These are phyloP conservation scores for Alaudala cheleensis DNA, from an alignment of 2,113 vertebrate genomes.

Conservation along the genomic window DNA sequence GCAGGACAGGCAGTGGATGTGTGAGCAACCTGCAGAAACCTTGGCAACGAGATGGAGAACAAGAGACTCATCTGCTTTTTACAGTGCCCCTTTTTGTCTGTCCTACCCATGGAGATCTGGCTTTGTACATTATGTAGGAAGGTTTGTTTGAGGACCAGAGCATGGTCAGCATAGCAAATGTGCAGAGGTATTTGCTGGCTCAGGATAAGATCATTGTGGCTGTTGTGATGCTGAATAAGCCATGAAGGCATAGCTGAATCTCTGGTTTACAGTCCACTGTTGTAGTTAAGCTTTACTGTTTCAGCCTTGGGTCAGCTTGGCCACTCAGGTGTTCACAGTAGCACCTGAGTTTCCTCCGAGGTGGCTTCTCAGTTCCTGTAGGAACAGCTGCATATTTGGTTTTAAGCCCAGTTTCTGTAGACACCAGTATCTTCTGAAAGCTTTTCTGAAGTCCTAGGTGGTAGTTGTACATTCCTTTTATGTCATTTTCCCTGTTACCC, in stretches of 20 bases:
- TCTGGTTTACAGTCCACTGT: background rate
- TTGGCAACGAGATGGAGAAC: background rate
- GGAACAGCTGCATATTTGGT: background rate
- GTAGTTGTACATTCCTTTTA: background rate
- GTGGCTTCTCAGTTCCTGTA: background rate
- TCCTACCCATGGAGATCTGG: fast-evolving
- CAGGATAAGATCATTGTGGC: background rate
- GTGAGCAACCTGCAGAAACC: background rate
- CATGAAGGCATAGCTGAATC: background rate
- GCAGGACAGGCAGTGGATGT: background rate
- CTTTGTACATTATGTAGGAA: background rate
- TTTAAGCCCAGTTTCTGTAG: background rate
- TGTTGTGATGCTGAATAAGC: background rate
- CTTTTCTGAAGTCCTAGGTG: background rate
- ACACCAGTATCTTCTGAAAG: background rate
- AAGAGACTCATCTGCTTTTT: background rate
- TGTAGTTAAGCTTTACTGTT: background rate
- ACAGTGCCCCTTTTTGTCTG: background rate
- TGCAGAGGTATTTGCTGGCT: background rate
- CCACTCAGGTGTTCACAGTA: background rate
- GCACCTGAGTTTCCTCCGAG: background rate
- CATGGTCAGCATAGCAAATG: background rate
- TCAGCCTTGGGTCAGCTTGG: background rate
- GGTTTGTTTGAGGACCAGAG: background rate
- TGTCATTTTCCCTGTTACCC: background rate